A percentile compares a stretch with the other conserved stretches of the same genome.
phyloP scores from a whole-genome alignment of 2,797 vertebrate species.

The Syndactyla subalaris region DNA sequence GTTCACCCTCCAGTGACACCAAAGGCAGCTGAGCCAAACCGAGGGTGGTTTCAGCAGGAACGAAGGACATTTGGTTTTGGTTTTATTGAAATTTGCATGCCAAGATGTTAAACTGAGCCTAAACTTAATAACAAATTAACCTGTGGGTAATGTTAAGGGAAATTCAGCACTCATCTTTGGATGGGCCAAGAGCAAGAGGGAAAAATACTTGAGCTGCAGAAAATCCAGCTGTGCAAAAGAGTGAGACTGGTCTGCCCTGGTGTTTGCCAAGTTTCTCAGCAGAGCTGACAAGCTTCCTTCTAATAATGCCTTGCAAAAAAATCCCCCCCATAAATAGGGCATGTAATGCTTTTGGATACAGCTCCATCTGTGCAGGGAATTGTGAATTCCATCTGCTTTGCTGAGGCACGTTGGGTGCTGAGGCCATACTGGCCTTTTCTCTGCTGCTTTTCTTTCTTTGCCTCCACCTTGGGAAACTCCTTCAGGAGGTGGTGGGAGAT shows the following conservation, averaged over 20 bases:
- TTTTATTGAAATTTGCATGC: conserved; percentile 56
- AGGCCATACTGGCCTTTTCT: background rate
- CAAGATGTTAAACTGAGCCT: conserved; percentile 63
- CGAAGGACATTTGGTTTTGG: conserved; percentile 53
- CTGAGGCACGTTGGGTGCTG: background rate
- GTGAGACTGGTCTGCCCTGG: background rate
- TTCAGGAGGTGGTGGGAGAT: background rate
- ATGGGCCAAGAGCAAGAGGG: conserved; percentile 12
- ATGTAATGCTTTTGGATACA: conserved; percentile 11
- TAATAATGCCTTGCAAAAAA: conserved; percentile 46
- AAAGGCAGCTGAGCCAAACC: conserved; percentile 56
- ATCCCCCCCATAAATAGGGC: background rate
- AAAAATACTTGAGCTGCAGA: conserved; percentile 50
- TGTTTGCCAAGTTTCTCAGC: conserved; percentile 57
- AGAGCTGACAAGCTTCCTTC: conserved; percentile 50
- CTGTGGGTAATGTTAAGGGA: conserved; percentile 52
- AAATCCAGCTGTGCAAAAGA: conserved; percentile 55
- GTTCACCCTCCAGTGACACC: conserved; percentile 17
- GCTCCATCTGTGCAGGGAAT: background rate
- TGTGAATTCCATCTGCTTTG: background rate
- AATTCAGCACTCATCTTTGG: conserved; percentile 63
- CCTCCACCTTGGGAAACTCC: background rate
- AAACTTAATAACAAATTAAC: conserved; percentile 66
- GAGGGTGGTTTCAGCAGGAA: conserved; percentile 14
- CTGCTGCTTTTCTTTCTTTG: background rate